phyloP scores from a whole-genome alignment of 2,888 invertebrate species.

The Sarcophaga rosellei region DNA sequence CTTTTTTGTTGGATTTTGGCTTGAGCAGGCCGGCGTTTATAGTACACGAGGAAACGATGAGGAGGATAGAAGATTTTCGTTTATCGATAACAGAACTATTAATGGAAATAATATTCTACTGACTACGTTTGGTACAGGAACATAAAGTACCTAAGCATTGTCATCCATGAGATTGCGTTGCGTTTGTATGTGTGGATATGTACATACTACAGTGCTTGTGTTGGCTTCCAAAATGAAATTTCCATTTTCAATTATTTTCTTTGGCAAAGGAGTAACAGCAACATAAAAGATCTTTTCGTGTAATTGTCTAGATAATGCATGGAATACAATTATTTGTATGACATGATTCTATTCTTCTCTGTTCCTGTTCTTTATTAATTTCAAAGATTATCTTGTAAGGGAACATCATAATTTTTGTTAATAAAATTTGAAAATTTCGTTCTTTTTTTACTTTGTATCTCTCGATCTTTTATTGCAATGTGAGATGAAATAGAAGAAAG shows the following conservation, averaged over 20 bases:
- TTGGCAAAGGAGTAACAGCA: not conserved
- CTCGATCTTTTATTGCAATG: no score
- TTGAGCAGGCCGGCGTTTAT: slow-evolving; percentile 21
- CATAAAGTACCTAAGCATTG: not conserved
- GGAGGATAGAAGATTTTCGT: slow-evolving; percentile 58
- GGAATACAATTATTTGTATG: slow-evolving; percentile 45
- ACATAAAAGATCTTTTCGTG: slow-evolving; percentile 35
- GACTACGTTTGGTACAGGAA: not conserved
- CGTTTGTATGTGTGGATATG: no score
- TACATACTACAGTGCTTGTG: not conserved
- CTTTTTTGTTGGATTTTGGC: not conserved
- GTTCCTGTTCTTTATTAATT: slow-evolving; percentile 19
- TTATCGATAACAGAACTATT: slow-evolving; percentile 62
- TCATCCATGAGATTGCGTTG: not conserved
- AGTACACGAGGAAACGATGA: not conserved
- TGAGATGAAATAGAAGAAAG: no score
- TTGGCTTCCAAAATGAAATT: slow-evolving; percentile 28
- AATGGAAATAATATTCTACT: slow-evolving; percentile 51
- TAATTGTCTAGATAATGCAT: slow-evolving; percentile 47
- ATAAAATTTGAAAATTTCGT: slow-evolving; percentile 13
- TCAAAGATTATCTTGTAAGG: not conserved
- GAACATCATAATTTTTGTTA: slow-evolving; percentile 14
- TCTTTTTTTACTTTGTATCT: no score
- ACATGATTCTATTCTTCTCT: no score
- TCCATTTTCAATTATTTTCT: slow-evolving; percentile 9